phyloP scores from a whole-genome alignment of 2,113 vertebrate genomes.

The Calyptommatus sinebrachiatus region DNA sequence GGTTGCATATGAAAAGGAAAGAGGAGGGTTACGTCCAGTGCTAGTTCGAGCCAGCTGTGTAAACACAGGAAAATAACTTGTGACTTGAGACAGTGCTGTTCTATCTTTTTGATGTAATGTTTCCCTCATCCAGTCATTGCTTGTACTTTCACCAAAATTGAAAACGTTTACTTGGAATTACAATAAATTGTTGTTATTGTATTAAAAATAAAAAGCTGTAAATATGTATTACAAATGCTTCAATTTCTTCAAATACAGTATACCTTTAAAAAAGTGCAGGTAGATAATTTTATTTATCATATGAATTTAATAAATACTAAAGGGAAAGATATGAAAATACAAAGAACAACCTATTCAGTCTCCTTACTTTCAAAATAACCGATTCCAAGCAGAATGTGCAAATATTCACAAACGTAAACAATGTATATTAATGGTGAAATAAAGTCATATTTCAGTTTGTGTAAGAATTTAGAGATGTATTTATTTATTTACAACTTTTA shows the following conservation, averaged over 20 bases:
- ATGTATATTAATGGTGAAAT: not conserved
- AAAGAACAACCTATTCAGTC: not conserved
- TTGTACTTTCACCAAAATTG: constrained; percentile 1
- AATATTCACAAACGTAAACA: not conserved
- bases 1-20: constrained; percentile 38
- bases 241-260: not conserved
- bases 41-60: constrained; percentile 40
- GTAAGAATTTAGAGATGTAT: not conserved
- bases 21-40: constrained; percentile 24
- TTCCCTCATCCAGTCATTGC: constrained; percentile 11
- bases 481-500: too few species aligned
- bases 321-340: not conserved
- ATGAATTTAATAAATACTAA: not conserved
- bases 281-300: too few species aligned
- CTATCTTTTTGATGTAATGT: constrained; percentile 33
- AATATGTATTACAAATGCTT: not conserved
- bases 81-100: constrained; percentile 23
- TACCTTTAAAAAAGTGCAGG: too few species aligned
- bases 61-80: constrained; percentile 24
- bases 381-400: not conserved
- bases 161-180: constrained; percentile 2
- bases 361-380: not conserved
- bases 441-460: not conserved
- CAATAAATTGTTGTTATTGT: not conserved
- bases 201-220: not conserved